Percentiles rank a stretch among this genome's conserved stretches.
Conservation (phyloP, 2,113 vertebrate species). For the Pluvianellus socialis region DNA sequence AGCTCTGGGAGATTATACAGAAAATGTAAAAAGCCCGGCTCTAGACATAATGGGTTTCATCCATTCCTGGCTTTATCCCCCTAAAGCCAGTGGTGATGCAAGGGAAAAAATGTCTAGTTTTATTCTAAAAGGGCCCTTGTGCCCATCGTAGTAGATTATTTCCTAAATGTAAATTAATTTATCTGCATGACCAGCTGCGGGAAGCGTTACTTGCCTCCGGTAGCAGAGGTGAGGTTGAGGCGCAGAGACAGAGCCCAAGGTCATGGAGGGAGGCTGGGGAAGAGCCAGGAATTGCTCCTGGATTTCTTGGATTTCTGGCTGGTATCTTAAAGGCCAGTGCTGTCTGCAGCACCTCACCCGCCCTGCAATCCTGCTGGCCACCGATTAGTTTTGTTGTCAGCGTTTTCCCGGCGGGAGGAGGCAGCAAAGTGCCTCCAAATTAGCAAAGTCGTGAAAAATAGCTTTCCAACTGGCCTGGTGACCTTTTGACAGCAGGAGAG, state of each 20-base stretch:
- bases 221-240: neutral
- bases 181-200: fast-evolving
- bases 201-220: neutral
- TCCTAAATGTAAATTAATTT: neutral
- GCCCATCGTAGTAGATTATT: neutral
- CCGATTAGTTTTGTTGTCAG: neutral
- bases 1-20: neutral
- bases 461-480: neutral
- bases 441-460: neutral
- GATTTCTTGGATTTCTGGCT: neutral
- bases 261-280: neutral
- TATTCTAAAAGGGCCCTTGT: neutral
- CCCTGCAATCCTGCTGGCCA: neutral
- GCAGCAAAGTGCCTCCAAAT: neutral
- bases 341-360: neutral
- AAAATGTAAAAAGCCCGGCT: neutral
- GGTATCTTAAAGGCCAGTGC: neutral
- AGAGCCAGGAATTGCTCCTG: neutral
- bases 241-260: neutral
- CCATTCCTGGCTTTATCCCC: neutral
- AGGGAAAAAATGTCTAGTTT: neutral
- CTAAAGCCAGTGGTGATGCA: neutral
- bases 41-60: fast-evolving
- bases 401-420: neutral
- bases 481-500: neutral